Conservation (phyloP, 2,797 vertebrate genomes). For the Girardinus metallicus region DNA sequence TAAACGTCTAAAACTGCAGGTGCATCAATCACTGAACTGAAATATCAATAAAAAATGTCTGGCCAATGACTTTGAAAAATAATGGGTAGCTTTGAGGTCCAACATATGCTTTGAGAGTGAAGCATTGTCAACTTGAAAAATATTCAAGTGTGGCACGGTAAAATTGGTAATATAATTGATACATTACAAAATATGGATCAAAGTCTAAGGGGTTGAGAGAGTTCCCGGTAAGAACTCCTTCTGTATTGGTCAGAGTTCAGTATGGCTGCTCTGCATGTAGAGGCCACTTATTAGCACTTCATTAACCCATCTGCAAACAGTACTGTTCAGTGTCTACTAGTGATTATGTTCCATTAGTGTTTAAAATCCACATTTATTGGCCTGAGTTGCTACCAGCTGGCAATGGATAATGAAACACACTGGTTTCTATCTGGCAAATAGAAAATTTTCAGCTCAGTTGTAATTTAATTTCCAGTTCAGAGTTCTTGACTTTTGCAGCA, state of each 20-base stretch:
- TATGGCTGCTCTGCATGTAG: background rate
- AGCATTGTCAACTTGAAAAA: background rate
- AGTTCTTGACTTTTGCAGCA: background rate
- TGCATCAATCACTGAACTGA: slow-evolving; percentile 19
- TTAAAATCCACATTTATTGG: background rate
- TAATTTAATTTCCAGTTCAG: background rate
- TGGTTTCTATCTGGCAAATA: background rate
- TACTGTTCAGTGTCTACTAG: background rate
- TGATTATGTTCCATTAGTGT: background rate
- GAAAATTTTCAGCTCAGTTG: background rate
- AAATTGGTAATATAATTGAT: background rate
- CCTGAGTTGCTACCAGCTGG: background rate
- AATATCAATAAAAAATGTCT: background rate
- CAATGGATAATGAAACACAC: background rate
- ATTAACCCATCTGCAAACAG: background rate
- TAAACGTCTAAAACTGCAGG: background rate
- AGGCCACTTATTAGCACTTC: background rate
- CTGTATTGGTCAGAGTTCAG: background rate
- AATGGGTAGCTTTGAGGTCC: background rate
- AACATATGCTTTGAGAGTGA: background rate
- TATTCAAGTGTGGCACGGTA: background rate
- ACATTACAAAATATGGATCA: background rate
- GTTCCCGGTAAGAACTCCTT: background rate
- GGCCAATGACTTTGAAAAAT: background rate
- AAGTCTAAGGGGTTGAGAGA: background rate